Base-by-base conservation (phyloP, 2,797 vertebrate species). In the Sebastes umbrosus region DNA sequence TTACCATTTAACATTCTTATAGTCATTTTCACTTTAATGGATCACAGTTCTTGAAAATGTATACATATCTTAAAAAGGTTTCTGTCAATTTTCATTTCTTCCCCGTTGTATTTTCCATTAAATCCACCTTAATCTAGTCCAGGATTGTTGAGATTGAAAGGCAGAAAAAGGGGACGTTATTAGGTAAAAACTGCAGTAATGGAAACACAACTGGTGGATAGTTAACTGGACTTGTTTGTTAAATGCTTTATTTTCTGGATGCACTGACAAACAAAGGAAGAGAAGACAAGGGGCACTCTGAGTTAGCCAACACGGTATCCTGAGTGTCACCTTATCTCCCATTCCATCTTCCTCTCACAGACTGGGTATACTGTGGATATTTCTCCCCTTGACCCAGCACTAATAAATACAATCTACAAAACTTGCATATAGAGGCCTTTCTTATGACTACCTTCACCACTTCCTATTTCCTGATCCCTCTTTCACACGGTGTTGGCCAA, bases 261-360 rank as follows among this genome's bases (percentile, higher is more conserved):
- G 24, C 68, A 76, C 81, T 82, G 72, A 79, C 62, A 72, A 80
- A 87, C 39, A 22, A 79, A 75, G 29, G 72, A 89, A 74, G 81
- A 73, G 74, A 84, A 69, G 78, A 83, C 76, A 63, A 87, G 82
- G 79, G 79, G 76, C 83, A 79, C 59, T 86, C 75, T 24, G 69
- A 72, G 64, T 86, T 69, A 66, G 84, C 85, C 79, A 89, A 87
- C 22, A 76, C 85, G 87, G 90, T 93, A 94, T 92, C 88, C 90
- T 93, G 87, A 89, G 82, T 81, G 81, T 73, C 43, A 70, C 84
- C 84, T 87, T 90, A 92, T 93, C 90, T 87, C 69, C 62, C 24
- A 80, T 68, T 83, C 72, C 84, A 90, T 93, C 89, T 84, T 68
- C 57, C 82, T 68, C 68, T 79, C 71, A 81, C 75, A 84, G 77